Conservation (phyloP, 1,140 invertebrate genomes). For the Patella vulgata region DNA sequence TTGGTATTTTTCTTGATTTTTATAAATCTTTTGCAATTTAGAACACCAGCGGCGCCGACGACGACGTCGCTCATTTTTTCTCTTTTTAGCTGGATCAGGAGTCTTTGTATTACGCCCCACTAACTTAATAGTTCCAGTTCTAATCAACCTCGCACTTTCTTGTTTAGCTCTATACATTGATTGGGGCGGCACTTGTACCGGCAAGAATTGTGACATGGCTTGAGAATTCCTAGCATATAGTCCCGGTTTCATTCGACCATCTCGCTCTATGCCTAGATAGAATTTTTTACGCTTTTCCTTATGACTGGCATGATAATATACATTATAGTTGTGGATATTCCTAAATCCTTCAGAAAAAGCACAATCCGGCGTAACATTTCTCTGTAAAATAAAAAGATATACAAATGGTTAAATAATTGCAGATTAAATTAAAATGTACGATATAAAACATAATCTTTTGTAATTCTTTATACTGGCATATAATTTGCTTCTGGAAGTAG, state of each 20-base stretch:
- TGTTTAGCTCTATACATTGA: too few species aligned
- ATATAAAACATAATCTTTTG: constrained; percentile 2
- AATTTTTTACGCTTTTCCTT: not conserved
- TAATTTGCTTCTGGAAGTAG: too few species aligned
- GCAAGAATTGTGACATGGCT: not conserved
- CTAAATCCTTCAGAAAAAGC: not conserved
- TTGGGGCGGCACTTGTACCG: not conserved
- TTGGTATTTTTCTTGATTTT: constrained; percentile 7
- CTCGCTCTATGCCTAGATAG: constrained; percentile 5
- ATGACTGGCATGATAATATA: constrained; percentile 3
- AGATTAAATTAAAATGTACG: not conserved
- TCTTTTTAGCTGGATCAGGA: not conserved
- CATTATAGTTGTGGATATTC: not conserved
- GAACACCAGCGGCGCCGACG: constrained; percentile 1
- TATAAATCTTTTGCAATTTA: not conserved
- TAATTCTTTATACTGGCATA: too few species aligned
- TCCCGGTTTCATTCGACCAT: not conserved
- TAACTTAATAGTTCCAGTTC: not conserved
- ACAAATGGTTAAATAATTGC: not conserved
- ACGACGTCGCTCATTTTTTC: not conserved
- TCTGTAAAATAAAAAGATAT: constrained; percentile 3
- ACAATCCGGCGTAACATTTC: constrained; percentile 3
- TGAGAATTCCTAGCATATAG: not conserved
- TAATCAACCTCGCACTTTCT: not conserved
- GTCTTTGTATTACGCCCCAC: not conserved